A percentile compares a stretch with the other conserved stretches of the same genome.
phyloP scores from a whole-genome alignment of 2,888 invertebrate species.

The Dicroscelio sp. region DNA sequence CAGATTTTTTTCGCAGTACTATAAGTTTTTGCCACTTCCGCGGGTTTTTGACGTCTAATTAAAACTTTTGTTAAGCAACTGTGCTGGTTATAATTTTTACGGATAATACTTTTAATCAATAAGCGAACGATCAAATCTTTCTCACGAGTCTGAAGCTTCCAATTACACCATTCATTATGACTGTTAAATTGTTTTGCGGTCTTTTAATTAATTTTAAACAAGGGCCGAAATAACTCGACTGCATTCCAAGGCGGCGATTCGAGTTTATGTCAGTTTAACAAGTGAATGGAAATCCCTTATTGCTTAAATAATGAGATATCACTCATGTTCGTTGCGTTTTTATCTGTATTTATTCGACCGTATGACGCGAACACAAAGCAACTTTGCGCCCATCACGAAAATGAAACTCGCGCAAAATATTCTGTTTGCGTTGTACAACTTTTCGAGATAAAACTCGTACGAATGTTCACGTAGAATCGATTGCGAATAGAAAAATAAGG shows the following conservation, averaged over 20 bases:
- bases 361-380: slow-evolving; percentile 55
- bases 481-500: slow-evolving; percentile 38
- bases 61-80: slow-evolving; percentile 69
- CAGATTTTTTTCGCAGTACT: too few species aligned
- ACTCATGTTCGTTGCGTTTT: slow-evolving; percentile 45
- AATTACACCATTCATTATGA: slow-evolving; percentile 49
- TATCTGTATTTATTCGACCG: slow-evolving; percentile 61
- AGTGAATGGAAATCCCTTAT: slow-evolving; percentile 5
- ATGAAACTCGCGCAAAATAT: slow-evolving; percentile 65
- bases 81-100: slow-evolving; percentile 57
- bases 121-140: slow-evolving; percentile 30
- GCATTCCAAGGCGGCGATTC: too few species aligned
- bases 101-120: slow-evolving; percentile 67
- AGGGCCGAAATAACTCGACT: neutral
- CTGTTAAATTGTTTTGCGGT: slow-evolving; percentile 1
- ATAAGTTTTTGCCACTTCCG: too few species aligned
- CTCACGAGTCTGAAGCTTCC: slow-evolving; percentile 49
- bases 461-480: slow-evolving; percentile 36
- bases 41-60: slow-evolving; percentile 68
- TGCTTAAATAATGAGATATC: slow-evolving; percentile 66
- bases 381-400: slow-evolving; percentile 50
- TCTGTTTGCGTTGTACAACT: slow-evolving; percentile 57
- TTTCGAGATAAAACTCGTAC: slow-evolving; percentile 34
- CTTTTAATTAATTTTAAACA: slow-evolving; percentile 31
- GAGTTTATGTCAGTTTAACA: slow-evolving; percentile 25